phyloP scores from a whole-genome alignment of 2,797 vertebrate species.

The Cyclura pinguis region DNA sequence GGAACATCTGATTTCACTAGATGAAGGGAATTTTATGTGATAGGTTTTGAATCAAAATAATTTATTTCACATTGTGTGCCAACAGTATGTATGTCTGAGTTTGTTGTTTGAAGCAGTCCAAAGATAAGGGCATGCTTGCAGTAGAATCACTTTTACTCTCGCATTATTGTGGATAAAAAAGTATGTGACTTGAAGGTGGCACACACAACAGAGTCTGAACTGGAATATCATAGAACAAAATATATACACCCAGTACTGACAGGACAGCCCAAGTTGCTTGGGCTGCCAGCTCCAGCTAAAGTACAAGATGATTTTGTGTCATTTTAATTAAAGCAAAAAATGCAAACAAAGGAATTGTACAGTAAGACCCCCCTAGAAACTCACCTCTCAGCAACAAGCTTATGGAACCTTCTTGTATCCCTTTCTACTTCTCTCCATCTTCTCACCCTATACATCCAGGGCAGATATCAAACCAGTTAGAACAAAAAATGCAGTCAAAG shows the following conservation, averaged over 20 bases:
- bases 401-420: too few relatives aligned
- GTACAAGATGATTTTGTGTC: neutral
- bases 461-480: too few relatives aligned
- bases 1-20: neutral
- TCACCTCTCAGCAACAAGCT: neutral
- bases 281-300: neutral
- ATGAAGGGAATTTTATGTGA: neutral
- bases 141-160: neutral
- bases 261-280: neutral
- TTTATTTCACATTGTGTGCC: neutral
- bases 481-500: too few relatives aligned
- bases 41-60: neutral
- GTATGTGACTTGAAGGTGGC: neutral
- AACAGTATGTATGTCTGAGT: too few relatives aligned
- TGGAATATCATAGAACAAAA: neutral
- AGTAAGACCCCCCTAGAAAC: neutral
- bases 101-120: neutral
- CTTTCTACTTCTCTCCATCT: too few relatives aligned
- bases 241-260: neutral
- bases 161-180: neutral
- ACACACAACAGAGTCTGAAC: neutral
- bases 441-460: neutral
- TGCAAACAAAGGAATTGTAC: neutral
- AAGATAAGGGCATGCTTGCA: neutral
- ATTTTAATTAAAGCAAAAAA: neutral